phyloP scores from a whole-genome alignment of 2,113 vertebrate genomes.

The Toxotes jaculatrix region DNA sequence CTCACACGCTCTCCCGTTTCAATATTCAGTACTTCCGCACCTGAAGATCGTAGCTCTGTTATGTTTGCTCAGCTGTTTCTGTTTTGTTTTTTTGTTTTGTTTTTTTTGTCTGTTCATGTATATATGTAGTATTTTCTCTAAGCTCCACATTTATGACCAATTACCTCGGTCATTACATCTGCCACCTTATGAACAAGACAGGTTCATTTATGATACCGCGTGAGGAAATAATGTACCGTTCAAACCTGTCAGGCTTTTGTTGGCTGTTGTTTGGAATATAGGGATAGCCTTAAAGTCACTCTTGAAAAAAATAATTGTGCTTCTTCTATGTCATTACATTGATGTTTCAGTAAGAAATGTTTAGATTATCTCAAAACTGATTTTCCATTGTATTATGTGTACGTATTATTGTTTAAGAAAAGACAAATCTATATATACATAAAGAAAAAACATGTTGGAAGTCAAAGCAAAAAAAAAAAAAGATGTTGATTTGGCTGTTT shows the following conservation, averaged over 20 bases:
- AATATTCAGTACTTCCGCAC: slow-evolving; percentile 26
- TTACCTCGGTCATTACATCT: slow-evolving; percentile 30
- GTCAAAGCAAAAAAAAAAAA: slow-evolving; percentile 51
- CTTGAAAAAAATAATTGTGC: slow-evolving; percentile 38
- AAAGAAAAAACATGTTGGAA: slow-evolving; percentile 65
- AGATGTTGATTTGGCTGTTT: slow-evolving; percentile 56
- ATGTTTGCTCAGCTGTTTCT: slow-evolving; percentile 36
- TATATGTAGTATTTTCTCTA: slow-evolving; percentile 48
- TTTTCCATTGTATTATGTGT: slow-evolving; percentile 74
- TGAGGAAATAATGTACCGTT: slow-evolving; percentile 38
- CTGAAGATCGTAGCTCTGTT: slow-evolving; percentile 38
- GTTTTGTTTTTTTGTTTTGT: background rate
- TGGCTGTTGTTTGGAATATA: slow-evolving; percentile 47
- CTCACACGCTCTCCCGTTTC: slow-evolving; percentile 45
- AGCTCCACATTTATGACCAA: slow-evolving; percentile 26
- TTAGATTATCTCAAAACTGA: slow-evolving; percentile 57
- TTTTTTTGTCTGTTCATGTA: slow-evolving; percentile 47
- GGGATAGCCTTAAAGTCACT: slow-evolving; percentile 65
- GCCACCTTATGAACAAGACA: slow-evolving; percentile 39
- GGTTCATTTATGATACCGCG: slow-evolving; percentile 10
- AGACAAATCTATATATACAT: slow-evolving; percentile 72
- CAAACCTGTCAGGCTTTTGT: slow-evolving; percentile 28
- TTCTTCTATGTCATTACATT: slow-evolving; percentile 58
- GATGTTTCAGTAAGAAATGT: slow-evolving; percentile 54
- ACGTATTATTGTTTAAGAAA: slow-evolving; percentile 72